Evolutionary conservation across 2,113 vertebrate species (phyloP), one percentile per base, ranked within the genome.

Genomic region (Anoplopoma fimbria): DNA sequence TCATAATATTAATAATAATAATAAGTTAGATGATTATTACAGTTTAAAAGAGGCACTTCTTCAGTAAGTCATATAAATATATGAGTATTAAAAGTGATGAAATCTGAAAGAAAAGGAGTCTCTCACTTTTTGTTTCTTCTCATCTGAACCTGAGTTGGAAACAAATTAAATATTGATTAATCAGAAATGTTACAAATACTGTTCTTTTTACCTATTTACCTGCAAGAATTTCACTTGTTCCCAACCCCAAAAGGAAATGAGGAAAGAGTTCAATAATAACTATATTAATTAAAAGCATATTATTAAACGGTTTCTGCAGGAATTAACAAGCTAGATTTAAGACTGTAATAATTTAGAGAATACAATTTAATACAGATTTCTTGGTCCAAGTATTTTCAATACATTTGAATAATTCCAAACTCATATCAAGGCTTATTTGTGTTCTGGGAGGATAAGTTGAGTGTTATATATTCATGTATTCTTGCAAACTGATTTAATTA

Each of bases 31-130:
- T n/a, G 19, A 53, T 53, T 25, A 62, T 19, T 19, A 70, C 34
- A 62, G 29, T 51, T 67, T 29, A 36, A 70, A 61, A 81, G 77
- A 89, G 85, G 81, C 78, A 86, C 85, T 83, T 90, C 53, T 31
- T 51, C 53, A 19, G 15, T 9, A 7, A 62, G 51, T 51, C 19
- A 51, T 6, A 63, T 2, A 67, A 4, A 68, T 25, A 45, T 0
- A 61, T 42, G 2, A 42, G 42, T 9, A 9, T 9, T 23, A 31
- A 7, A 78, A 38, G 69, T 17, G 23, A 36, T 0, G 25, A 40
- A 42, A 40, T 65, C 49, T 33, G 21, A 61, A 4, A 29, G 7
- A 53, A 36, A 36, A 42, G 40, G 40, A 42, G 40, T 42, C 12
- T 15, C 4, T 14, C 40, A 42, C 9, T 55, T n/a, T 3, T n/a